Conservation (phyloP, 2,113 vertebrate species). For the Rhinoderma darwinii region DNA sequence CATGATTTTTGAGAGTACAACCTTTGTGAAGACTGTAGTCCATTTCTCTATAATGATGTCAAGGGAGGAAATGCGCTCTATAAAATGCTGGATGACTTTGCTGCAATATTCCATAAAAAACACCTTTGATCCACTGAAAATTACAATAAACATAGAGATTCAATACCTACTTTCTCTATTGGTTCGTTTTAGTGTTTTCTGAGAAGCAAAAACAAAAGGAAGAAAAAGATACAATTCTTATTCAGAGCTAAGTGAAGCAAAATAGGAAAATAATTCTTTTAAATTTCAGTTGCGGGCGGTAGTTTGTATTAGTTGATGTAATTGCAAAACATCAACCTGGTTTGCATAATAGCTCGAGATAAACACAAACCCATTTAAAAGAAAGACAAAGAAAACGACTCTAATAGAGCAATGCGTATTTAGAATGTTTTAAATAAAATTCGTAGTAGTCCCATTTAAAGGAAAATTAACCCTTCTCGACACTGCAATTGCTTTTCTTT, state of each 20-base stretch:
- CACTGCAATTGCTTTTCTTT: not conserved
- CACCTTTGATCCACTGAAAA: not conserved
- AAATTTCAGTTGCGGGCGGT: slow-evolving; percentile 1
- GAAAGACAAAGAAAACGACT: not conserved
- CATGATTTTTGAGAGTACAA: slow-evolving; percentile 24
- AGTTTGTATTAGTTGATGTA: slow-evolving; percentile 13
- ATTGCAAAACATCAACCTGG: slow-evolving; percentile 20
- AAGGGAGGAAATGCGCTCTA: slow-evolving; percentile 30
- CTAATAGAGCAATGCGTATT: slow-evolving; percentile 21
- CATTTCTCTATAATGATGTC: slow-evolving; percentile 26
- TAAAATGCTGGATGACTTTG: slow-evolving; percentile 33
- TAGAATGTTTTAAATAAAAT: not conserved
- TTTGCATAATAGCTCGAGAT: slow-evolving; percentile 9
- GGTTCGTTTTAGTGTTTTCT: slow-evolving; percentile 19
- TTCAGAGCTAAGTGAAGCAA: not conserved
- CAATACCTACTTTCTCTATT: not conserved
- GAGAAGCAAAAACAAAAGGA: not conserved
- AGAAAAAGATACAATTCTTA: slow-evolving; percentile 11
- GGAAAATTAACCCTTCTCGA: not conserved
- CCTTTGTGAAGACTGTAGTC: slow-evolving; percentile 49
- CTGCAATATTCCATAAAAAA: slow-evolving; percentile 25
- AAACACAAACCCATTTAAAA: slow-evolving; percentile 19
- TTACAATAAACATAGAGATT: slow-evolving; percentile 1
- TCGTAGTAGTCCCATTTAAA: not conserved
- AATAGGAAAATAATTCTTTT: slow-evolving; percentile 12